Conservation (phyloP, 2,113 vertebrate species). For the Scomber colias region DNA sequence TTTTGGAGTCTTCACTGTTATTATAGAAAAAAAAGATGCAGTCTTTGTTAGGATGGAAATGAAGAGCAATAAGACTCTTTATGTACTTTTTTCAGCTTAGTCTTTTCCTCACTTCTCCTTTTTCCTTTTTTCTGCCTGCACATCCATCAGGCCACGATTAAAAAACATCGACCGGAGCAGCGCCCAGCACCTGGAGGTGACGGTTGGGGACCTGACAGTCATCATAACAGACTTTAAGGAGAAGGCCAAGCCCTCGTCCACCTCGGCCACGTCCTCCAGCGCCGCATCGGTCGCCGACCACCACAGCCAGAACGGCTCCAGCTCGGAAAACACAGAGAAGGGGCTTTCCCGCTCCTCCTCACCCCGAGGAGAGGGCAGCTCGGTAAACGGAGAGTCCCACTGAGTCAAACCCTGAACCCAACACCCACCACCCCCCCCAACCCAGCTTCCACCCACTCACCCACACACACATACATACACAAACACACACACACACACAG, state of each 20-base stretch:
- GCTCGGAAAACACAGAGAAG: conserved; percentile 96
- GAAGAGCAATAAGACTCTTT: too few relatives aligned
- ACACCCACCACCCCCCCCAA: fast-evolving
- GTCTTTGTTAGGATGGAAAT: too few relatives aligned
- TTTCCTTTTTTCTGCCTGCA: background rate
- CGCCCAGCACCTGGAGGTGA: conserved; percentile 98
- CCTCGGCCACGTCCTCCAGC: conserved; percentile 83
- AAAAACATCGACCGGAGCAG: conserved; percentile 99
- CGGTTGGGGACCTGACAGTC: conserved; percentile 98
- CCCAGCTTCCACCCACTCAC: background rate
- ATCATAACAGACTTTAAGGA: conserved; percentile 99
- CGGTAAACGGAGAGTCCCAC: conserved; percentile 96
- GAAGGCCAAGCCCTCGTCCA: conserved; percentile 95
- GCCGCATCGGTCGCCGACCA: conserved; percentile 83
- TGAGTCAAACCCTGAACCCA: conserved; percentile 63
- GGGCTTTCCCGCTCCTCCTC: conserved; percentile 95
- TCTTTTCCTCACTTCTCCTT: too few relatives aligned
- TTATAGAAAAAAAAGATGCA: too few relatives aligned
- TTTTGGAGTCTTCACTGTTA: too few relatives aligned
- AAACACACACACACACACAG: too few relatives aligned
- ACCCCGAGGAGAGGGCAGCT: conserved; percentile 93
- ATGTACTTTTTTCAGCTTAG: too few relatives aligned
- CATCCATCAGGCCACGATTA: conserved; percentile 93
- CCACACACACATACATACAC: too few relatives aligned
- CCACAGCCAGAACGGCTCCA: conserved; percentile 97